Evolutionary conservation across 2,113 vertebrate species (phyloP), one percentile per base, ranked within the genome.

Genomic region (Halichoerus grypus): DNA sequence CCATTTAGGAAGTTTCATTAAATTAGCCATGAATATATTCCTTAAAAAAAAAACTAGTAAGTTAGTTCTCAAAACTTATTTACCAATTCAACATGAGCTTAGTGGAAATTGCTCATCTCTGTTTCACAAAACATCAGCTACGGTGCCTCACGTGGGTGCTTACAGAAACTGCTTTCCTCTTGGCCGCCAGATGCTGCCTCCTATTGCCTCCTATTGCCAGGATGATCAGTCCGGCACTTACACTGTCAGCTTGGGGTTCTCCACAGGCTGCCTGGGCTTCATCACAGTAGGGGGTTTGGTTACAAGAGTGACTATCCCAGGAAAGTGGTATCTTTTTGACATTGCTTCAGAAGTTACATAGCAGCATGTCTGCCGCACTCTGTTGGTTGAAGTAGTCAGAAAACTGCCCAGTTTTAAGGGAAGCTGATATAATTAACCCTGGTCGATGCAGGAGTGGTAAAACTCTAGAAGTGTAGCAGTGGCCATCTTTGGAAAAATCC

Each of bases 151-250:
- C 5, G 3, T 26, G 22, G 19, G 12, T 3, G 1, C 36, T 46
- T 28, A 11, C 36, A 19, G 26, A 13, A 28, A 7, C n/a, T 19
- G 15, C 69, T 86, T 24, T 51, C 18, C 72, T 7, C 16, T 5
- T 16, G 55, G 22, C 65, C 2, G 0, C 16, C n/a, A 33, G 8
- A 3, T 42, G 49, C n/a, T 26, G 31, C 51, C 26, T 42, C 26
- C 36, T 46, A 0, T 10, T 18, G 31, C 51, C 26, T 42, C 26
- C 36, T 46, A 0, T 10, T 18, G 42, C 39, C 53, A 74, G 3
- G 3, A 9, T 65, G 8, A 12, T 46, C 59, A 26, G 14, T 24
- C 5, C 1, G 1, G 9, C 7, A 0, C 21, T 14, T 77, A 51
- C 0, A 0, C 59, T 71, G 31, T 36, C 36, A 39, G 36, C 36